A percentile compares a stretch with the other conserved stretches of the same genome.
Evolutionary conservation across 2,888 invertebrate genomes (phyloP).

Genomic region (Clusia tigrina): DNA sequence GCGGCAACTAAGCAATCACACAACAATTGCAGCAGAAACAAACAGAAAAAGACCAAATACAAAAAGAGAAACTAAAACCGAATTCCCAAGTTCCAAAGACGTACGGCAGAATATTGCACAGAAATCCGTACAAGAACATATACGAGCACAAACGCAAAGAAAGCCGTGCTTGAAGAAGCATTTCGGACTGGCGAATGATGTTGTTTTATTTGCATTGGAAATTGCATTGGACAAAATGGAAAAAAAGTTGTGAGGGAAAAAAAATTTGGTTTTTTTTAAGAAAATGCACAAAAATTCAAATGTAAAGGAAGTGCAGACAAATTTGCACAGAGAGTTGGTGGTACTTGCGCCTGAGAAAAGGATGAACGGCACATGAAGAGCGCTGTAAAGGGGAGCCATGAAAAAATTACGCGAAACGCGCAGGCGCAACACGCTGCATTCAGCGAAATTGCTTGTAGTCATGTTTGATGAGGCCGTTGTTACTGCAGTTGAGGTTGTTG

Average conservation of each 20-base stretch:
- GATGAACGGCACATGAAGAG: background rate
- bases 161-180: background rate
- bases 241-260: constrained; percentile 7
- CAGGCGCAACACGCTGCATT: constrained; percentile 14
- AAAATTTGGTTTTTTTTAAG: background rate
- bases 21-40: no score
- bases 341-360: no score
- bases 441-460: constrained; percentile 27
- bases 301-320: constrained; percentile 20
- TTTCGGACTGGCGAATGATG: background rate
- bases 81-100: background rate
- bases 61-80: background rate
- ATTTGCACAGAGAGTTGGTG: constrained; percentile 25
- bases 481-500: constrained; percentile 13
- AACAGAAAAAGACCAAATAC: no score
- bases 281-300: constrained; percentile 13
- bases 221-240: constrained; percentile 11
- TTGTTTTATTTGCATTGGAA: constrained; percentile 13
- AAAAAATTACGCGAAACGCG: constrained; percentile 7
- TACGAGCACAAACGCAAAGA: background rate
- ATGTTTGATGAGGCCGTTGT: constrained; percentile 18
- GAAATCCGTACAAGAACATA: background rate
- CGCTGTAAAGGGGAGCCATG: background rate
- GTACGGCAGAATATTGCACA: no score
- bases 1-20: no score